These are phyloP conservation scores for Palythoa heliodiscus DNA, from an alignment of 92 coral and sea anemone species.

Conservation along the genomic window DNA sequence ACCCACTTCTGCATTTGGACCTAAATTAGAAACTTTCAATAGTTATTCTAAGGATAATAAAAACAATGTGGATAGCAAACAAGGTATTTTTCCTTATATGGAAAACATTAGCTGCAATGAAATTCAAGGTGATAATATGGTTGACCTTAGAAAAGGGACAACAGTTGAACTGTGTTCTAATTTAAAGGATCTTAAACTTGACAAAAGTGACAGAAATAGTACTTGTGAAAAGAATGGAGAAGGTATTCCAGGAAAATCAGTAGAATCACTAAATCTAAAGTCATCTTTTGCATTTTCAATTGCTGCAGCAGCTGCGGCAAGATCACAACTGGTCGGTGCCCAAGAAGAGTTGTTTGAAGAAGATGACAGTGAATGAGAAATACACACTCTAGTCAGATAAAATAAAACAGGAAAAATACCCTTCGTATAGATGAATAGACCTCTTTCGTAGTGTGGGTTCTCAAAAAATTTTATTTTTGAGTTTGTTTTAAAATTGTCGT, in stretches of 20 bases:
- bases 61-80: background rate
- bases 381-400: background rate
- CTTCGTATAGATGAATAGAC: too few species aligned
- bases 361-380: conserved; percentile 54
- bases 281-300: conserved; percentile 78
- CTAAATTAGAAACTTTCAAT: background rate
- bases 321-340: conserved; percentile 63
- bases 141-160: background rate
- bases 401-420: background rate
- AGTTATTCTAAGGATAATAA: background rate
- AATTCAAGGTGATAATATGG: background rate
- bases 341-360: conserved; percentile 80
- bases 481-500: too few species aligned
- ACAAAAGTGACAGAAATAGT: background rate
- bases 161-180: background rate
- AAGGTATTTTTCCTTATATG: background rate
- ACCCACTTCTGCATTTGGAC: background rate
- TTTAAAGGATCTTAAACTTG: conserved; percentile 3
- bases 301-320: conserved; percentile 85
- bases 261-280: conserved; percentile 25
- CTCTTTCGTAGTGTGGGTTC: too few species aligned
- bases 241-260: too few species aligned
- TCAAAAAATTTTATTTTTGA: background rate
- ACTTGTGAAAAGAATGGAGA: background rate
- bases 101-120: background rate